Conservation (phyloP, 2,113 vertebrate species). For the Caloenas nicobarica region DNA sequence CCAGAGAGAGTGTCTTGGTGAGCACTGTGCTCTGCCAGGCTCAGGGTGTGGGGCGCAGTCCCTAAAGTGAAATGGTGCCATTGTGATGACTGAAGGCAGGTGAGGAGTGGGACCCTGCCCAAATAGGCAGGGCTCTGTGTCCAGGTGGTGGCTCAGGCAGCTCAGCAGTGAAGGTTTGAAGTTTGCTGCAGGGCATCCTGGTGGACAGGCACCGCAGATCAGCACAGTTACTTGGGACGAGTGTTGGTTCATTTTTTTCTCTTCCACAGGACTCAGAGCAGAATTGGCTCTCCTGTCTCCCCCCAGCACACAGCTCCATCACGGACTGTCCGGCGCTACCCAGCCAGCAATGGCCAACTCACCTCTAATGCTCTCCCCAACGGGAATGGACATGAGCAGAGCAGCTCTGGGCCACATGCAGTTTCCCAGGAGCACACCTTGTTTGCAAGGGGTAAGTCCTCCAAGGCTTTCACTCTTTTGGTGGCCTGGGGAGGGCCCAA, state of each 20-base stretch:
- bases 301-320: constrained; percentile 80
- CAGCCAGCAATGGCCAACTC: constrained; percentile 79
- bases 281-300: constrained; percentile 76
- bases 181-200: background rate
- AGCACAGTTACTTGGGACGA: background rate
- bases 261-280: constrained; percentile 82
- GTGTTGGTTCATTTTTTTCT: background rate
- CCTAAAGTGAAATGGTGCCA: background rate
- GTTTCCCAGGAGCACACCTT: constrained; percentile 70
- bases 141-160: background rate
- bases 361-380: constrained; percentile 86
- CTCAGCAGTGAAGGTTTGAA: background rate
- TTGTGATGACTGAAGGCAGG: background rate
- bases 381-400: constrained; percentile 67
- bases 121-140: background rate
- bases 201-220: background rate
- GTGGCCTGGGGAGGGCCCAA: background rate
- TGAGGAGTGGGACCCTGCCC: background rate
- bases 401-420: constrained; percentile 41
- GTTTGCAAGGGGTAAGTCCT: constrained; percentile 79
- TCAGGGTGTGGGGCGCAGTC: background rate
- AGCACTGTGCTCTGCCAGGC: background rate
- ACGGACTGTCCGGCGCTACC: constrained; percentile 87
- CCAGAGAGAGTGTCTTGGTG: background rate
- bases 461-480: background rate